Evolutionary conservation across 1,140 invertebrate genomes (phyloP), one percentile per base, ranked within the genome.

Genomic region (Drosophila burlai): DNA sequence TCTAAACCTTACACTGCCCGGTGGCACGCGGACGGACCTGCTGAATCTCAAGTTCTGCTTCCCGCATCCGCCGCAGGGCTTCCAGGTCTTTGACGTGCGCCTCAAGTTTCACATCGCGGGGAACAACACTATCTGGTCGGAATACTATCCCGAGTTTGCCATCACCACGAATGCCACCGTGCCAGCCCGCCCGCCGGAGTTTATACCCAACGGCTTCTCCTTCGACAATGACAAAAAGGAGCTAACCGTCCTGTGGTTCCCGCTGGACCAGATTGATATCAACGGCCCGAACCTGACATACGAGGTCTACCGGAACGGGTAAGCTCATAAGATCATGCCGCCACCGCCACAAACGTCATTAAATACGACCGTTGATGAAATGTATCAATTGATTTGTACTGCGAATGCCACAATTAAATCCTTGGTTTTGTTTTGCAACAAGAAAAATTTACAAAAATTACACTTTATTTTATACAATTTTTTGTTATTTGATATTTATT

Each of bases 221-320:
- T 49, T 31, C 24, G 5, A 60, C 2, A 8, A 34, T 15, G 13
- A 29, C 1, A 36, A 10, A 0, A 3, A 4, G 3, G 52, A 54
- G 16, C 26, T 84, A 9, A 26, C 10, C 16, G 60, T 85, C 24
- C 67, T 63, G 46, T 84, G 82, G 82, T 29, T 47, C 9, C 74
- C 54, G 26, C n/a, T 85, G 1, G 5, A 16, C 0, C 0, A 24
- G 3, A 1, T 38, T 10, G 47, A 84, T 9, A 29, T n/a, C 40
- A 78, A 85, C 10, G 82, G 64, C 2, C 45, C 43, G n/a, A 5
- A 66, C 0, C 71, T 69, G 10, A 52, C 18, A 0, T 75, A 58
- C 10, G 10, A 36, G 0, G 36, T 40, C 6, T 16, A 0, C 10
- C 8, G 0, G 5, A 10, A 36, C 7, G 58, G 40, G 63, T 45